These are phyloP conservation scores for Carassius gibelio DNA, from an alignment of 2,113 vertebrate species.

Conservation along the genomic window DNA sequence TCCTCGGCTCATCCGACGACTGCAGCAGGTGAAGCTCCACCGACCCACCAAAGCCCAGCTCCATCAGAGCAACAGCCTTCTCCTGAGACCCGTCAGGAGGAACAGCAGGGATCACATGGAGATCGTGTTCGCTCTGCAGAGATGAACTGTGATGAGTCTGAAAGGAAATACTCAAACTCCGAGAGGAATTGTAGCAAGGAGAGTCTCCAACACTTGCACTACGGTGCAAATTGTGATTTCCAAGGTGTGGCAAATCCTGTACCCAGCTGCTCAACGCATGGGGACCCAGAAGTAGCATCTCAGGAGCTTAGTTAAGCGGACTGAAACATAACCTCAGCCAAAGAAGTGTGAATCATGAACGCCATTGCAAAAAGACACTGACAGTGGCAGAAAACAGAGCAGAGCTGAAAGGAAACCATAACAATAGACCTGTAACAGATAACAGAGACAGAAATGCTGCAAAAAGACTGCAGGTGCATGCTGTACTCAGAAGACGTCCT, in stretches of 20 bases:
- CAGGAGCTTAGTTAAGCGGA: constrained; percentile 1
- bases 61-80: constrained; percentile 19
- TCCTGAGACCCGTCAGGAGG: constrained; percentile 7
- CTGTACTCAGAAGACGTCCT: background rate
- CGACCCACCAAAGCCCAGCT: background rate
- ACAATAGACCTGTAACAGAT: background rate
- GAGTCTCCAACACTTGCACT: constrained; percentile 49
- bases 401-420: background rate
- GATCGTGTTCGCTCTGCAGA: constrained; percentile 8
- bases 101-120: background rate
- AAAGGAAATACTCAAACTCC: background rate
- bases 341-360: background rate
- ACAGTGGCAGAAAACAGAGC: background rate
- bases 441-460: background rate
- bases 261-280: constrained; percentile 28
- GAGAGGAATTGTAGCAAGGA: background rate
- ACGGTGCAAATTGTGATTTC: constrained; percentile 66
- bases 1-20: background rate
- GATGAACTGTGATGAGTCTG: background rate
- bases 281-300: background rate
- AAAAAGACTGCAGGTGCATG: background rate
- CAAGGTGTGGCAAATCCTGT: constrained; percentile 55
- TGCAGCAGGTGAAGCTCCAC: constrained; percentile 43
- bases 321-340: background rate
- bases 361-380: background rate